Base-by-base conservation (phyloP, 2,797 vertebrate genomes). In the Bufotes viridis region DNA sequence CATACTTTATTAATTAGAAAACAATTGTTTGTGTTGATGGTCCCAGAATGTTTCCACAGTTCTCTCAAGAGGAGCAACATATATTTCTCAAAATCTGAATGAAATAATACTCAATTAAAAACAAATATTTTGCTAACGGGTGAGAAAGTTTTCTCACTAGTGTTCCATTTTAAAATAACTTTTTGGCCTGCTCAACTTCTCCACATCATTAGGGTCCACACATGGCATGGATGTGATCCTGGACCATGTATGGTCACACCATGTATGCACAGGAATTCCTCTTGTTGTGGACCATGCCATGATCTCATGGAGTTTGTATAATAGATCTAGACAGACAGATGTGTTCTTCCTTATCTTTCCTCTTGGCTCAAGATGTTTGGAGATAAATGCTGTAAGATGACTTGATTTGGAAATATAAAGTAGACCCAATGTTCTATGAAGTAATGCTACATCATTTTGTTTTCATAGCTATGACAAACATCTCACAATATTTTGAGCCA, bases 1-100 rank as follows among this genome's bases (percentile, higher is more conserved):
- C 75, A 78, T 55, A 15, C 51, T 78, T 78, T 78, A 78, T 55
- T 78, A 78, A 78, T 78, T 55, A 78, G 49, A 17, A 53, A 78
- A 78, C 75, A 78, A 55, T 78, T 51, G 51, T 53, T 78, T 78
- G 75, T 55, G 75, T 78, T 78, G 51, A 78, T 55, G 20, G 5
- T 78, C 42, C 51, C 22, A 78, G 42, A 51, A 55, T 15, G 51
- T 8, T 51, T 5, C 34, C 1, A 20, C 1, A 2, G 72, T 49
- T 78, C 51, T n/a, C 75, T 78, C 51, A 1, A 24, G 75, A 7
- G 75, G n/a, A 1, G 22, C 51, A 78, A 55, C 75, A 78, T 53
- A 78, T n/a, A 78, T 78, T 78, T 55, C 75, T 51, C 72, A 53
- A 14, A 24, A 55, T n/a, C 49, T 24, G 51, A 55, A 78, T 78